Evolutionary conservation across 2,113 vertebrate genomes (phyloP).

Genomic region (Orcinus orca): DNA sequence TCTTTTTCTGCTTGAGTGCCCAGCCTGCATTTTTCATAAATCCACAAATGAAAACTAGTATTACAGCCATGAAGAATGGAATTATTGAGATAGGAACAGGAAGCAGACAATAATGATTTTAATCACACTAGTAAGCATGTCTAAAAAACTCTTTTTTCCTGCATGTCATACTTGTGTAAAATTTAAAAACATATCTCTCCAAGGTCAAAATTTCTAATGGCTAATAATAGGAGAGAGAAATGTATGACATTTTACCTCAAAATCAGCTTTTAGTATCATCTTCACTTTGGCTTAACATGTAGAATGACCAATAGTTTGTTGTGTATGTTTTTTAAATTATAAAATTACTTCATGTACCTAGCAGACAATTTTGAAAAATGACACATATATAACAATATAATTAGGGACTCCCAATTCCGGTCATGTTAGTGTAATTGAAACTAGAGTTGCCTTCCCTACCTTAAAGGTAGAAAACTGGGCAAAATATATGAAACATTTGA

Average conservation of each 20-base stretch:
- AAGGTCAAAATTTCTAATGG: not conserved
- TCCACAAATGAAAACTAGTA: not conserved
- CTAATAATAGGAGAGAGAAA: not conserved
- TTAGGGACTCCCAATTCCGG: not conserved
- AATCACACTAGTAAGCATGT: not conserved
- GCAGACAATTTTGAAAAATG: not conserved
- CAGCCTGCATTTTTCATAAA: slow-evolving; percentile 23
- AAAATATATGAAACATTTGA: not conserved
- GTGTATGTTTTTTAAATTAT: not conserved
- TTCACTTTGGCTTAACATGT: not conserved
- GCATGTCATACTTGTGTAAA: not conserved
- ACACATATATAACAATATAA: not conserved
- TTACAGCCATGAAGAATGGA: not conserved
- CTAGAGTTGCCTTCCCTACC: not conserved
- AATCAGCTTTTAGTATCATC: not conserved
- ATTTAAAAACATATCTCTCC: not conserved
- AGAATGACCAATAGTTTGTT: not conserved
- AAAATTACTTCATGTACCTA: not conserved
- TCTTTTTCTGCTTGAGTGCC: slow-evolving; percentile 53
- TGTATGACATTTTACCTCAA: not conserved
- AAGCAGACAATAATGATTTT: slow-evolving; percentile 8
- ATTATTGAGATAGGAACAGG: slow-evolving; percentile 17
- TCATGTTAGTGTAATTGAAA: not conserved
- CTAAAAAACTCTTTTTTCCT: not conserved
- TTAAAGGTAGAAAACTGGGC: not conserved